Conservation (phyloP, 2,113 vertebrate species). For the Daphoenositta chrysoptera region DNA sequence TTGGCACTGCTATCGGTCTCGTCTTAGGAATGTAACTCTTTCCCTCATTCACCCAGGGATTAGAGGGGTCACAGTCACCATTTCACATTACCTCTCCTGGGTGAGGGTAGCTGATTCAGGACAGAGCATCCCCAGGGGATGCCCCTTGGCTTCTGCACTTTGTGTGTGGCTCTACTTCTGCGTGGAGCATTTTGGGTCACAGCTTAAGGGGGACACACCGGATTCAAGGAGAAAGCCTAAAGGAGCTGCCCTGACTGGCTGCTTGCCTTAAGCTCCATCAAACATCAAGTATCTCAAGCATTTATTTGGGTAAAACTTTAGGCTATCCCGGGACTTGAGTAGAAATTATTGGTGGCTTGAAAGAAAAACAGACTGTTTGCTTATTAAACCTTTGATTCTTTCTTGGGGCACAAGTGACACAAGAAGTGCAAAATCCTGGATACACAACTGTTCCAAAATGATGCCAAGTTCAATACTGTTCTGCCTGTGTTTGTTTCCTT, state of each 20-base stretch:
- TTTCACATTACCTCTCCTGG: background rate
- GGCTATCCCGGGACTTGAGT: accelerated
- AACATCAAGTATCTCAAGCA: background rate
- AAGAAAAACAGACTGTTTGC: background rate
- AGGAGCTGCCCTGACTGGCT: accelerated
- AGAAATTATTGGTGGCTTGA: background rate
- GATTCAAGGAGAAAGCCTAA: background rate
- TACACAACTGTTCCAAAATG: background rate
- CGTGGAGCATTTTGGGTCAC: accelerated
- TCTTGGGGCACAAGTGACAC: background rate
- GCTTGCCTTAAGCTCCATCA: background rate
- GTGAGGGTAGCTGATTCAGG: background rate
- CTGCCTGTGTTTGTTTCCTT: background rate
- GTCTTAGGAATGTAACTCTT: background rate
- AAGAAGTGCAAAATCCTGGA: background rate
- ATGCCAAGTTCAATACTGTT: background rate
- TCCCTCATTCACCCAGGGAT: background rate
- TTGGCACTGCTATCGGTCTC: accelerated
- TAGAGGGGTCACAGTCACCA: background rate
- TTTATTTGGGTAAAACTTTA: background rate
- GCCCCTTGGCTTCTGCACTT: background rate
- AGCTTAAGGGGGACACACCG: accelerated
- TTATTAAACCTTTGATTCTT: background rate
- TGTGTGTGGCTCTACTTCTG: background rate
- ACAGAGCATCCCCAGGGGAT: background rate